Percentiles rank a stretch among this genome's conserved stretches.
Evolutionary conservation across 1,140 invertebrate genomes (phyloP).

Genomic region (Drosophila kepulauana): DNA sequence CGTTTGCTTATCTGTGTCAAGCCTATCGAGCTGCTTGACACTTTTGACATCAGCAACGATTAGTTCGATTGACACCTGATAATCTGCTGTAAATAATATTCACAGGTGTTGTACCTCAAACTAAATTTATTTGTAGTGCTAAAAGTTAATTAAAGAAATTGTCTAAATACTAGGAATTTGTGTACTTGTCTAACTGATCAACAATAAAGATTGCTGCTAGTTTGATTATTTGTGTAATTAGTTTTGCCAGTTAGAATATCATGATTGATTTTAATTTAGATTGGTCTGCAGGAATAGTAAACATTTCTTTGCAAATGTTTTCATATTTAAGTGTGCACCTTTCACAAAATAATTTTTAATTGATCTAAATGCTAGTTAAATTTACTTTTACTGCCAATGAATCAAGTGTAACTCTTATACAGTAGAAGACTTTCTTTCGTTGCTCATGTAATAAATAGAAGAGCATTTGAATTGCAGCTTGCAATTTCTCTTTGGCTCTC

Average conservation of each 20-base stretch:
- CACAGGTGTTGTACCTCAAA: neutral
- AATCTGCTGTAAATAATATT: constrained; percentile 21
- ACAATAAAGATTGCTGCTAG: neutral
- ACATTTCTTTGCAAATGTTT: neutral
- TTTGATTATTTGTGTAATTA: neutral
- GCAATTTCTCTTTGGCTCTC: neutral
- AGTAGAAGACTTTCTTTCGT: neutral
- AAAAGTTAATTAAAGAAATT: neutral
- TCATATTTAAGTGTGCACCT: neutral
- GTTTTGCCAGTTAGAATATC: neutral
- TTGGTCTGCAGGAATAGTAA: neutral
- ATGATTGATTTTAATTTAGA: neutral
- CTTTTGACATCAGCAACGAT: constrained; percentile 14
- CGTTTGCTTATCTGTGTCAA: neutral
- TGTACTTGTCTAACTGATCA: neutral
- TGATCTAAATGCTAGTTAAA: neutral
- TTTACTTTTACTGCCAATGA: too few relatives aligned
- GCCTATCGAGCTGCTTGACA: constrained; percentile 5
- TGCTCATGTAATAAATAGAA: neutral
- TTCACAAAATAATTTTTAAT: constrained; percentile 1
- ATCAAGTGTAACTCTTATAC: neutral
- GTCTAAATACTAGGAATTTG: constrained; percentile 1
- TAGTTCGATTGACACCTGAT: constrained; percentile 34
- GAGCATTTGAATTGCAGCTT: neutral
- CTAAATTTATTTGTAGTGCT: neutral